phyloP scores from a whole-genome alignment of 1,140 invertebrate species.

The Euura lappo region DNA sequence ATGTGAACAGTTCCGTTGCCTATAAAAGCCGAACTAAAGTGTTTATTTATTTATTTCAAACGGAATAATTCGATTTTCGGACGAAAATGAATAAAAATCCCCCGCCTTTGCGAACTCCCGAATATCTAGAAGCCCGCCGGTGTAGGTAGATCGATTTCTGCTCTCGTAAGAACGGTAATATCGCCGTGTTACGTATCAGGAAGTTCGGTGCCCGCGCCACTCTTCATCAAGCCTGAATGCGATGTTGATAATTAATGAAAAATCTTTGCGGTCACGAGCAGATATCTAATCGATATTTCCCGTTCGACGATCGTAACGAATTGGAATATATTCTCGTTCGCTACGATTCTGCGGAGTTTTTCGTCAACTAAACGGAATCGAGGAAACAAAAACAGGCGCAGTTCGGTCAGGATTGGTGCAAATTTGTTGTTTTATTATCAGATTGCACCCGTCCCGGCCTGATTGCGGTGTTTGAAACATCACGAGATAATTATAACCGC shows the following conservation, averaged over 20 bases:
- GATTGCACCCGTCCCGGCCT: slow-evolving; percentile 56
- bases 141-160: not conserved
- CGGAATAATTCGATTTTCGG: too few relatives aligned
- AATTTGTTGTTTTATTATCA: slow-evolving; percentile 49
- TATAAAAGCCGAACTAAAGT: too few relatives aligned
- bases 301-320: not conserved
- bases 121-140: too few relatives aligned
- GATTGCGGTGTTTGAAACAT: slow-evolving; percentile 31
- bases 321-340: not conserved
- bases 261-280: not conserved
- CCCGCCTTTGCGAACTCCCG: too few relatives aligned
- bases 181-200: not conserved
- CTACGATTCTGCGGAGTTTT: not conserved
- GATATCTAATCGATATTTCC: too few relatives aligned
- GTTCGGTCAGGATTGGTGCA: slow-evolving; percentile 51
- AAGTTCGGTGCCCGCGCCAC: slow-evolving; percentile 2
- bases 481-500: not conserved
- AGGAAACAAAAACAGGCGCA: slow-evolving; percentile 16
- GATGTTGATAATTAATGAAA: not conserved
- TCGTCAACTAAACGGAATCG: not conserved
- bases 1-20: too few relatives aligned
- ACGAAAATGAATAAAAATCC: too few relatives aligned
- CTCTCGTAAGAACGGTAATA: not conserved
- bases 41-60: too few relatives aligned
- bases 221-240: not conserved